phyloP scores from a whole-genome alignment of 1,140 invertebrate genomes.

The Lordiphosa mommai region DNA sequence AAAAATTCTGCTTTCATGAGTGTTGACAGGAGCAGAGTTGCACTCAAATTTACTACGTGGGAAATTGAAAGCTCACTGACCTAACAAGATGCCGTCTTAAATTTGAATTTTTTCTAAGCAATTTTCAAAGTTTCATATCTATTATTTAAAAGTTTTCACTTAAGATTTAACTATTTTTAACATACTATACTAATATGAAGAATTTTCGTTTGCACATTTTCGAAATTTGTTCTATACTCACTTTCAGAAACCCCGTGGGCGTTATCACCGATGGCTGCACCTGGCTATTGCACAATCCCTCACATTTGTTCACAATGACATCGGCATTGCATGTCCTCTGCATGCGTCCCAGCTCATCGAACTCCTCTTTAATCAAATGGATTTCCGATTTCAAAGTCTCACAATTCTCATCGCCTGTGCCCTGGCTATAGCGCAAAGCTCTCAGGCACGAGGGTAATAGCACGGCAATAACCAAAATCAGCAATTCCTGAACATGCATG shows the following conservation, averaged over 20 bases:
- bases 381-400: constrained; percentile 90
- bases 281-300: constrained; percentile 93
- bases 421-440: constrained; percentile 70
- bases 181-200: too few relatives aligned
- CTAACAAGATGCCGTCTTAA: too few relatives aligned
- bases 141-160: too few relatives aligned
- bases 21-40: too few relatives aligned
- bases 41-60: too few relatives aligned
- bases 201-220: background rate
- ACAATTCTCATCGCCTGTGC: constrained; percentile 83
- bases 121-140: too few relatives aligned
- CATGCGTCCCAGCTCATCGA: constrained; percentile 89
- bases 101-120: too few relatives aligned
- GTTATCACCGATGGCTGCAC: constrained; percentile 93
- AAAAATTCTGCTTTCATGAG: too few relatives aligned
- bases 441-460: constrained; percentile 49
- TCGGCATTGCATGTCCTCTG: constrained; percentile 92
- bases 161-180: too few relatives aligned
- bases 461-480: constrained; percentile 41
- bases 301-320: constrained; percentile 92
- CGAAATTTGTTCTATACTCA: constrained; percentile 71
- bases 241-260: constrained; percentile 93
- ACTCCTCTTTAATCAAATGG: constrained; percentile 93
- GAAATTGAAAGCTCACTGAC: too few relatives aligned
- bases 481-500: constrained; percentile 61